phyloP scores from a whole-genome alignment of 1,140 invertebrate genomes.

The Luehdorfia chinensis region DNA sequence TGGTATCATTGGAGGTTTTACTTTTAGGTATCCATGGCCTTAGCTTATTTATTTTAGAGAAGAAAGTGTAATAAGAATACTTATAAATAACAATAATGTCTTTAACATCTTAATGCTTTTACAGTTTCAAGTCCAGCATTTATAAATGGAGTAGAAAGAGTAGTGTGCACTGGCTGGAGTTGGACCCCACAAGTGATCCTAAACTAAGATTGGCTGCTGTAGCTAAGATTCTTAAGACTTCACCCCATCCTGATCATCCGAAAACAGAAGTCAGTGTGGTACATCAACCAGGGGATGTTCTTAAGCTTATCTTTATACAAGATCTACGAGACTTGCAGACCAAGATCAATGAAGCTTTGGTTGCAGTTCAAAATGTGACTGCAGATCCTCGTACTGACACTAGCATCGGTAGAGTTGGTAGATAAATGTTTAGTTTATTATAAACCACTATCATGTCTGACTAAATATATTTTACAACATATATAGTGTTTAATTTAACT shows the following conservation, averaged over 20 bases:
- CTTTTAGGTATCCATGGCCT: no score
- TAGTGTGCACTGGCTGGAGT: constrained; percentile 58
- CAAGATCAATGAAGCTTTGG: constrained; percentile 95
- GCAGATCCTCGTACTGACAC: constrained; percentile 99
- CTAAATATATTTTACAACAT: not conserved
- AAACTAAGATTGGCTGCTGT: constrained; percentile 77
- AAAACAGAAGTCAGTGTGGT: constrained; percentile 79
- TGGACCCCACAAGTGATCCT: constrained; percentile 65
- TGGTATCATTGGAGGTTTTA: no score
- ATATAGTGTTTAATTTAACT: not conserved
- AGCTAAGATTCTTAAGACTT: constrained; percentile 87
- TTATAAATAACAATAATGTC: no score
- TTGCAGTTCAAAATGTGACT: constrained; percentile 93
- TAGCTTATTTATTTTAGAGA: no score
- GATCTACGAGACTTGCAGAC: constrained; percentile 95
- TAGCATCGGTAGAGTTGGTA: constrained; percentile 94
- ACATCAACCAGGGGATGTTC: constrained; percentile 82
- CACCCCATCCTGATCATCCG: constrained; percentile 89
- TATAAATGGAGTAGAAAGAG: constrained; percentile 84
- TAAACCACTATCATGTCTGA: not conserved
- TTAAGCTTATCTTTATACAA: constrained; percentile 93
- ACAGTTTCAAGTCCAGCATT: constrained; percentile 91
- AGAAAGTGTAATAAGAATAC: no score
- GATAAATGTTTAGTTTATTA: constrained; percentile 58
- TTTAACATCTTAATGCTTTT: no score